A percentile compares a stretch with the other conserved stretches of the same genome.
These are phyloP conservation scores for Sylvia borin DNA, from an alignment of 2,797 vertebrate genomes.

Conservation along the genomic window DNA sequence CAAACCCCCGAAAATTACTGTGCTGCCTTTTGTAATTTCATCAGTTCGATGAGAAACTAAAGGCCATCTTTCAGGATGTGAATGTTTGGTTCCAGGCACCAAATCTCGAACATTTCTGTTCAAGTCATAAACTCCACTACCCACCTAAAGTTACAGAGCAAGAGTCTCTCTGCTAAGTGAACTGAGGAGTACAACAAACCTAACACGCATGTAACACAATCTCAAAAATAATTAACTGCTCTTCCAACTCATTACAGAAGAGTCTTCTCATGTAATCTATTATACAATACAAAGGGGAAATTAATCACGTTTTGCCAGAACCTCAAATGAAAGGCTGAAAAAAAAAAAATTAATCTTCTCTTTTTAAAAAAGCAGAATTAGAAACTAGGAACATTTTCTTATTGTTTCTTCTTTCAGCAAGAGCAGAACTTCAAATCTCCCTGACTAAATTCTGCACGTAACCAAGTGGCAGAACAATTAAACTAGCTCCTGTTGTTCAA, in stretches of 20 bases:
- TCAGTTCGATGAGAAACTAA: background rate
- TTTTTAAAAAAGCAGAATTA: background rate
- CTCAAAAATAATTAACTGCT: constrained; percentile 62
- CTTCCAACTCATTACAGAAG: constrained; percentile 57
- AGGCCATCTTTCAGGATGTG: background rate
- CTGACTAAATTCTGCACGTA: background rate
- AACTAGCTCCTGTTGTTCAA: background rate
- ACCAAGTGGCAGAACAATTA: background rate
- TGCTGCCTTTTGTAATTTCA: background rate
- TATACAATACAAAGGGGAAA: constrained; percentile 51
- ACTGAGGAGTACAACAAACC: background rate
- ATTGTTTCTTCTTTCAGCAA: background rate
- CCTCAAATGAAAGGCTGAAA: constrained; percentile 17
- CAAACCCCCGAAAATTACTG: background rate
- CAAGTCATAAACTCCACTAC: background rate
- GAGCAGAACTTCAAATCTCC: background rate
- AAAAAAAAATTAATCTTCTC: background rate
- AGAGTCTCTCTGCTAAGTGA: background rate
- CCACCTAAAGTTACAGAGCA: background rate
- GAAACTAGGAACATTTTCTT: background rate
- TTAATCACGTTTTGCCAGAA: background rate
- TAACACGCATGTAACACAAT: background rate
- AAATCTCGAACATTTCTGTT: background rate
- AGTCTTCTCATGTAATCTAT: constrained; percentile 51
- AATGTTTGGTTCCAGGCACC: background rate